Conservation (phyloP, 2,113 vertebrate species). For the Apaloderma vittatum region DNA sequence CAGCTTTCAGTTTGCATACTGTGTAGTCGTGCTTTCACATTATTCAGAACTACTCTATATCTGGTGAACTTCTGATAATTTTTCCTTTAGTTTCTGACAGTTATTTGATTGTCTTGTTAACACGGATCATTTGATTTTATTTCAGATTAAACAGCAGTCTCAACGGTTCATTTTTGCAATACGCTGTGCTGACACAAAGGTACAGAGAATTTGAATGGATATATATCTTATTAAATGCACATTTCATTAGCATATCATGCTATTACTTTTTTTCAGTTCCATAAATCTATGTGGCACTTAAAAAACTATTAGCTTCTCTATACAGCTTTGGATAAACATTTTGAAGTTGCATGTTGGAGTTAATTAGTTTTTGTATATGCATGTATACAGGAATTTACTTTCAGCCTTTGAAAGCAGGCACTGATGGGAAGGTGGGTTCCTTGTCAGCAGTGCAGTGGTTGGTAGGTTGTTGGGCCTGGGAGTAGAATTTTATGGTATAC, state of each 20-base stretch:
- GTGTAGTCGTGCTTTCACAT: background rate
- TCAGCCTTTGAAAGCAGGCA: background rate
- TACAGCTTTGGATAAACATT: background rate
- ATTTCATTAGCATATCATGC: background rate
- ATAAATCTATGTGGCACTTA: background rate
- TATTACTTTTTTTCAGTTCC: background rate
- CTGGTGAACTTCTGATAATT: constrained; percentile 5
- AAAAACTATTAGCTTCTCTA: background rate
- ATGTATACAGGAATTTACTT: background rate
- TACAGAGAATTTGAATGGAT: background rate
- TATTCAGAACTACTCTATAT: background rate
- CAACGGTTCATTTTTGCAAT: background rate
- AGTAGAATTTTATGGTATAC: background rate
- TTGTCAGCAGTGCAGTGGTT: fast-evolving
- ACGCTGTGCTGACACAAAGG: background rate
- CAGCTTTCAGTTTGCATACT: background rate
- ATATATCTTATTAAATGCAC: background rate
- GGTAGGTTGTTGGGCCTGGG: background rate
- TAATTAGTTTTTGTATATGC: background rate
- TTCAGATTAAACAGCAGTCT: constrained; percentile 5
- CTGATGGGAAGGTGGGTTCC: background rate
- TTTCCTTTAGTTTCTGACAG: background rate
- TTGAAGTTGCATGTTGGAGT: background rate
- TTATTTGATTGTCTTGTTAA: constrained; percentile 57
- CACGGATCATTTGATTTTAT: constrained; percentile 33